Evolutionary conservation across 1,140 invertebrate species (phyloP), one percentile per base, ranked within the genome.

Genomic region (Drosophila elegans): DNA sequence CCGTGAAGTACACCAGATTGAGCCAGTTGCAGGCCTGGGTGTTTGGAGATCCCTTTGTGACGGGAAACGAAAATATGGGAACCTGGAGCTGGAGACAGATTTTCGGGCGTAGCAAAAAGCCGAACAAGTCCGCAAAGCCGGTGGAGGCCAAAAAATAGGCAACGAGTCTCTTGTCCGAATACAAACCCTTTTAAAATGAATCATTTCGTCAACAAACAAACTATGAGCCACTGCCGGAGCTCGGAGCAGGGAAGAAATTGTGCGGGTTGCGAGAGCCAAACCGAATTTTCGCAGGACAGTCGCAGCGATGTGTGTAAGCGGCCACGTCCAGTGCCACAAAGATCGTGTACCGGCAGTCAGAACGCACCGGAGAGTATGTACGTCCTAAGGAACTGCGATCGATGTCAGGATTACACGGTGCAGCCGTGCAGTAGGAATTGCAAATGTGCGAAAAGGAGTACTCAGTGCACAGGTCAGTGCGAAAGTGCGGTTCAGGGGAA

Each of bases 151-250:
- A n/a, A 29, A 11, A 21, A 63, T 63, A 63, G 60, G 60, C 60
- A 27, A 25, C 12, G 60, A 42, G 38, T 32, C 38, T 34, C 6
- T 38, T 53, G 64, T 51, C 46, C 11, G 4, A 36, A 9, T n/a
- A 11, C 29, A 21, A 21, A 25, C 9, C 4, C 12, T 25, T 29
- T 36, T 21, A 1, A 25, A 46, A 84, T 88, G 80, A 42, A 48
- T 57, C 54, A 13, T 60, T 80, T 63, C 29, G 57, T 59, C 29
- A 54, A 61, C 46, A 45, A 46, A 49, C 78, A 84, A 89, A 80
- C 72, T 80, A 60, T 80, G 78, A 45, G 55, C 68, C 83, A 88
- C 64, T 63, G 46, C 38, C 45, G 38, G 48, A 69, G 67, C 52
- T 63, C 51, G 11, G 52, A 76, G 36, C 51, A 46, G 16, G 13